These are phyloP conservation scores for Stigmatopora argus DNA, from an alignment of 2,113 vertebrate species.

Conservation along the genomic window DNA sequence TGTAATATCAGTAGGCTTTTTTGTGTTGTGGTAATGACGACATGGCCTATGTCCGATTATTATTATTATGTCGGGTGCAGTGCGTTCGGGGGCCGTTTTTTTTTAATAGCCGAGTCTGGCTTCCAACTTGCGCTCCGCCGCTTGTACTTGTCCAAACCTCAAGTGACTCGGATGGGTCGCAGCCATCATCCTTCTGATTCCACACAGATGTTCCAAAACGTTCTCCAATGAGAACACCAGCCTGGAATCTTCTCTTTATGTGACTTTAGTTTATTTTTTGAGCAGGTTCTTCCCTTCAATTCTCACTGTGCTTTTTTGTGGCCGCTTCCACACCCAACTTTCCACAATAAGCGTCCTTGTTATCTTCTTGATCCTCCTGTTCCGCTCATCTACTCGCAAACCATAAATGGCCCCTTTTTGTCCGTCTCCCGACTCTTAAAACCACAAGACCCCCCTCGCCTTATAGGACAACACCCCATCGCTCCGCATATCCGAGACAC, in stretches of 20 bases:
- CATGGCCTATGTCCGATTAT: too few relatives aligned
- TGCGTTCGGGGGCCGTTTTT: too few relatives aligned
- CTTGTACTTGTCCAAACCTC: constrained; percentile 22
- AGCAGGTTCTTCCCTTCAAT: constrained; percentile 10
- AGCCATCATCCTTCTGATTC: constrained; percentile 25
- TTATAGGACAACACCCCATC: constrained; percentile 23
- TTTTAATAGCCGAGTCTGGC: neutral
- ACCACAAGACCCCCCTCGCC: constrained; percentile 21
- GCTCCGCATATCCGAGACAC: constrained; percentile 25
- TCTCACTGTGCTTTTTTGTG: constrained; percentile 35
- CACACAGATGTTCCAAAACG: constrained; percentile 33
- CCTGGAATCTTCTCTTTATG: constrained; percentile 16
- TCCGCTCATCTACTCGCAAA: constrained; percentile 40
- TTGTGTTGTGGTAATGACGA: too few relatives aligned
- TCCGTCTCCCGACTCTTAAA: constrained; percentile 19
- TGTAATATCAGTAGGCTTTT: neutral
- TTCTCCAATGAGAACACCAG: constrained; percentile 13
- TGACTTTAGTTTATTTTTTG: neutral
- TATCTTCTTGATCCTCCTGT: constrained; percentile 36
- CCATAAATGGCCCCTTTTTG: constrained; percentile 36
- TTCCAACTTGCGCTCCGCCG: constrained; percentile 14
- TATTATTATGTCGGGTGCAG: too few relatives aligned
- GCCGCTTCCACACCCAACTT: constrained; percentile 22
- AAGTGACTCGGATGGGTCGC: constrained; percentile 16
- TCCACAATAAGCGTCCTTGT: constrained; percentile 38